These are phyloP conservation scores for Atopsyche davidsoni DNA, from an alignment of 1,140 invertebrate genomes.

Conservation along the genomic window DNA sequence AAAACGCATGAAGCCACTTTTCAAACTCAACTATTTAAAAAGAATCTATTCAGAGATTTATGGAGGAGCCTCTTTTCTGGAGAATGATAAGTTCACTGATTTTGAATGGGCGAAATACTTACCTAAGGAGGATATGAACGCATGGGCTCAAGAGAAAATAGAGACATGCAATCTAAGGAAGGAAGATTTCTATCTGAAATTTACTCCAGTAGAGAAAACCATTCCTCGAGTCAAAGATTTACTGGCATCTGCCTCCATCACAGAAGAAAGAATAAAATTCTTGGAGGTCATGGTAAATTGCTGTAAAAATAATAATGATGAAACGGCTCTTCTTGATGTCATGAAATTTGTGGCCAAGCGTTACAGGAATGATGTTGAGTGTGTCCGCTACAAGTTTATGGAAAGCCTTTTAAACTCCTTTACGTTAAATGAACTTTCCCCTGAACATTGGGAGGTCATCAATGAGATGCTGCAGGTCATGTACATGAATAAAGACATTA, in stretches of 20 bases:
- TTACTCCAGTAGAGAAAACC: conserved; percentile 5
- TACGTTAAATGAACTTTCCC: conserved; percentile 10
- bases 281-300: conserved; percentile 22
- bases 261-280: conserved; percentile 3
- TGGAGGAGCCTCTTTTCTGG: conserved; percentile 9
- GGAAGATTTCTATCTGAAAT: conserved; percentile 20
- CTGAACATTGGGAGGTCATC: conserved; percentile 22
- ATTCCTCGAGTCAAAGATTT: conserved; percentile 16
- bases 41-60: conserved; percentile 20
- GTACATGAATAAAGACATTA: conserved; percentile 19
- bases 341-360: conserved; percentile 21
- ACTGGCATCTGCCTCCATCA: conserved; percentile 3
- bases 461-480: conserved; percentile 25
- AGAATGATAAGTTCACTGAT: conserved; percentile 4
- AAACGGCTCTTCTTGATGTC: conserved; percentile 9
- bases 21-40: conserved; percentile 9
- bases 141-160: conserved; percentile 17
- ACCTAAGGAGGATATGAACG: not conserved
- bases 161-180: not conserved
- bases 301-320: conserved; percentile 22
- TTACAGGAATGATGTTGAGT: conserved; percentile 23
- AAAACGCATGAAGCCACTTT: conserved; percentile 10
- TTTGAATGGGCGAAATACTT: conserved; percentile 7
- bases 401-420: conserved; percentile 11
- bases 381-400: conserved; percentile 18